Base-by-base conservation (phyloP, 92 coral and sea anemone genomes). In the Bergia sp. region DNA sequence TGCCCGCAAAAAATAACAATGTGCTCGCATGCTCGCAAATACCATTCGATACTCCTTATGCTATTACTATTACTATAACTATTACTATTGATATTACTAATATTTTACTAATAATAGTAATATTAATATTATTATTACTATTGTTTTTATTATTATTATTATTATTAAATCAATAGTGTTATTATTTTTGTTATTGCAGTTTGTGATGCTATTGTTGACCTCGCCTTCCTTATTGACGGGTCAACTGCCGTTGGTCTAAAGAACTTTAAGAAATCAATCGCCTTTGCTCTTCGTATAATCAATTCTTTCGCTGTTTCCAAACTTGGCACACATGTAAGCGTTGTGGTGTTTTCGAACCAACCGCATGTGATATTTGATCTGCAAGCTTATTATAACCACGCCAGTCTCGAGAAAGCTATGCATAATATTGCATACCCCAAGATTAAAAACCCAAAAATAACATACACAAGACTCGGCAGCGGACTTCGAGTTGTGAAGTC, bases 151-250 rank as follows among this genome's bases (percentile, higher is more conserved):
- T 53, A 53, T 53, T 1, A 10, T 53, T 53, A 1, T 10, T 53
- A 53, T 53, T 53, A 1, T 6, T 29, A 29, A 29, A 29, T 29
- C 29, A 29, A 29, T 29, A 29, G 29, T 29, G 29, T 53, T 50
- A 1, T 11, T 53, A 1, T 10, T 53, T 11, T 53, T 53, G 1
- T 6, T 53, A 61, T 61, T 37, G 5, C 21, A 50, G 80, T 80
- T 81, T 65, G 73, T 81, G 96, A 95, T 90, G 95, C 98, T 7
- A 93, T 81, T 42, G 91, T 95, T 21, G 96, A 95, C 82, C 92
- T 96, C 1, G 99, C 94, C 4, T 96, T 96, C 74, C 89, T 96
- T 67, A 89, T 96, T 57, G 99, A 96, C 65, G 98, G 99, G n/a
- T 95, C 99, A 39, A 92, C 90, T 61, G 89, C 91, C 7, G 99